Base-by-base conservation (phyloP, 2,797 vertebrate species). In the Muscicapa striata region DNA sequence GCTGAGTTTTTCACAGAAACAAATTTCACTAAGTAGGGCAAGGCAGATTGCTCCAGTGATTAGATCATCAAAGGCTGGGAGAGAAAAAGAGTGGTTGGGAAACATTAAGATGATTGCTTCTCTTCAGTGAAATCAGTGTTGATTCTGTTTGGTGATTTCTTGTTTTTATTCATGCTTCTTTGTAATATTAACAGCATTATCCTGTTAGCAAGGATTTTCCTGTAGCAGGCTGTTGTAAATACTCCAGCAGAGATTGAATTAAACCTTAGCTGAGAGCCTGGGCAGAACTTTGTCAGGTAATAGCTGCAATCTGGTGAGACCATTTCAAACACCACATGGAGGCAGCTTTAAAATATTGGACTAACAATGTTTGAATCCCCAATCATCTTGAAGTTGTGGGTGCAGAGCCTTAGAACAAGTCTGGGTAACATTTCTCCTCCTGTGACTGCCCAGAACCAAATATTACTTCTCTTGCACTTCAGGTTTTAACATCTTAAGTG, bases 1-100 rank as follows among this genome's bases (percentile, higher is more conserved):
- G 66, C 61, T 54, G 49, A 40, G 32, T 68, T 90, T 77, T 70
- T 52, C 81, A 62, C 26, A 52, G 58, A 62, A 87, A 51, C 57
- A 52, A 48, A 54, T 86, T 88, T 63, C 79, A 62, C 57, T 90
- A 90, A 92, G 87, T 76, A 90, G 93, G 79, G 74, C 91, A 82
- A 88, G 87, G 87, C 81, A 87, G 67, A 66, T 91, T 91, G 78
- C 51, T 91, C 69, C 59, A 61, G 66, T 90, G 92, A 81, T 94
- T 84, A 88, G 73, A 59, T 92, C 91, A 86, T 93, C 69, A 87
- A 78, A 83, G 81, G 38, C 75, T 84, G 52, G 54, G 75, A 92
- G 43, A 67, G 72, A 67, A 79, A 41, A 68, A 45, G 52, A 62
- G 40, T 45, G 15, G 75, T 75, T 92, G 79, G 78, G 66, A 89